Evolutionary conservation across 1,140 invertebrate species (phyloP).

Genomic region (Ditylenchus dipsaci): DNA sequence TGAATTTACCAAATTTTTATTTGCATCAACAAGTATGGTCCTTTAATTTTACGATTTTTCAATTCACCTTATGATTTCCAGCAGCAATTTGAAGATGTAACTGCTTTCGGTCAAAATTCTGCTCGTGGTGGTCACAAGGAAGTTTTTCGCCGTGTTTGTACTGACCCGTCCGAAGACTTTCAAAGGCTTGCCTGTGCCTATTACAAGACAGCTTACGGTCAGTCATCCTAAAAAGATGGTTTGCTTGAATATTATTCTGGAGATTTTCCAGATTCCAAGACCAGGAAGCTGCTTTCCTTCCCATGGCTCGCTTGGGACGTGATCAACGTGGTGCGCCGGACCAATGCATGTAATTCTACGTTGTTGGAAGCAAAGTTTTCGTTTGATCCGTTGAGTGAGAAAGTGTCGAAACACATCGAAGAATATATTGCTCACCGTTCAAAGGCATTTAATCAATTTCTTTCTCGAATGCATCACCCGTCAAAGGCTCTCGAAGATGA

Average conservation of each 20-base stretch:
- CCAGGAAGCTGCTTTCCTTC: conserved; percentile 33
- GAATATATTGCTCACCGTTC: conserved; percentile 28
- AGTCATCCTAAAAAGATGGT: not conserved
- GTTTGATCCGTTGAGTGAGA: conserved; percentile 40
- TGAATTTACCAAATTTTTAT: too few species aligned
- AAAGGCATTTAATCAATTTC: conserved; percentile 14
- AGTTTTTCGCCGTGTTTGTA: conserved; percentile 23
- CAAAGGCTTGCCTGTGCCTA: conserved; percentile 38
- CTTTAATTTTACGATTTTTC: conserved; percentile 5
- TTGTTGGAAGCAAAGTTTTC: conserved; percentile 29
- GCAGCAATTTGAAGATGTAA: conserved; percentile 33
- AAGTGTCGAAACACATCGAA: conserved; percentile 30
- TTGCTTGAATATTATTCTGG: not conserved
- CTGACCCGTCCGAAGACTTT: conserved; percentile 31
- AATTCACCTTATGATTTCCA: too few species aligned
- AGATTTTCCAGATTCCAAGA: conserved; percentile 22
- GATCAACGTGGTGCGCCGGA: conserved; percentile 27
- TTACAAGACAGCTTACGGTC: conserved; percentile 33
- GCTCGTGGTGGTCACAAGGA: conserved; percentile 10
- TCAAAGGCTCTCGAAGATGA: conserved; percentile 6
- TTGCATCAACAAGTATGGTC: too few species aligned
- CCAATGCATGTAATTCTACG: conserved; percentile 11
- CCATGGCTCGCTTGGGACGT: conserved; percentile 43
- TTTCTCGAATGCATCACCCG: conserved; percentile 4
- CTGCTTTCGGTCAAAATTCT: conserved; percentile 7